Evolutionary conservation across 1,140 invertebrate species (phyloP).

Genomic region (Cyclina sinensis): DNA sequence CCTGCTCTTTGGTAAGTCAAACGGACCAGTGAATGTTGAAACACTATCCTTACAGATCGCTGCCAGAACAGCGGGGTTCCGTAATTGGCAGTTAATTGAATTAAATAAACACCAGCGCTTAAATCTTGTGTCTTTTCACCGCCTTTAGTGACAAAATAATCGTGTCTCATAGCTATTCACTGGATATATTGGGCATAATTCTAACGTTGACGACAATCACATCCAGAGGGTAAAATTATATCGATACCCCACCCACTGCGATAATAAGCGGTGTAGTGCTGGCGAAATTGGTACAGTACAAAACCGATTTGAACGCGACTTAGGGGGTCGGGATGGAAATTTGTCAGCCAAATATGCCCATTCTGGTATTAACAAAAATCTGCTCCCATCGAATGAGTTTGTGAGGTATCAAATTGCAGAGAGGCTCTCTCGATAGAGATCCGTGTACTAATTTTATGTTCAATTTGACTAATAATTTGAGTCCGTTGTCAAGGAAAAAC

Average conservation of each 20-base stretch:
- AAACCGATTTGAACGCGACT: conserved; percentile 53
- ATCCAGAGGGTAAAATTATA: conserved; percentile 60
- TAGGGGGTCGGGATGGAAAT: conserved; percentile 52
- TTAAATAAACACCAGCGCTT: conserved; percentile 70
- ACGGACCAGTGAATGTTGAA: conserved; percentile 45
- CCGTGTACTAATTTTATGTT: conserved; percentile 66
- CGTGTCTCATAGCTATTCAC: conserved; percentile 43
- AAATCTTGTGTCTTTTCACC: conserved; percentile 63
- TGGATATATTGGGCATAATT: conserved; percentile 55
- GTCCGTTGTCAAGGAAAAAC: conserved; percentile 20
- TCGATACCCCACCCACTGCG: conserved; percentile 67
- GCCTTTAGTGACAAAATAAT: conserved; percentile 54
- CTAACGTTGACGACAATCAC: conserved; percentile 31
- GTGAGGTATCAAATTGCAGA: conserved; percentile 37
- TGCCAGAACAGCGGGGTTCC: conserved; percentile 30
- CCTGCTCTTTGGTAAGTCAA: conserved; percentile 39
- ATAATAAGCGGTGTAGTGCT: conserved; percentile 56
- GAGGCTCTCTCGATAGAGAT: conserved; percentile 48
- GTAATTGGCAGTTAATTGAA: conserved; percentile 72
- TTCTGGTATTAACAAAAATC: conserved; percentile 52
- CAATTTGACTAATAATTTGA: conserved; percentile 68
- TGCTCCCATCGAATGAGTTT: conserved; percentile 26
- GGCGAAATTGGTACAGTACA: conserved; percentile 63
- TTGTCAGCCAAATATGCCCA: conserved; percentile 60
- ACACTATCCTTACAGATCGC: conserved; percentile 37